A percentile compares a stretch with the other conserved stretches of the same genome.
Evolutionary conservation across 1,140 invertebrate species (phyloP).

Genomic region (Xylocopa sonorina): DNA sequence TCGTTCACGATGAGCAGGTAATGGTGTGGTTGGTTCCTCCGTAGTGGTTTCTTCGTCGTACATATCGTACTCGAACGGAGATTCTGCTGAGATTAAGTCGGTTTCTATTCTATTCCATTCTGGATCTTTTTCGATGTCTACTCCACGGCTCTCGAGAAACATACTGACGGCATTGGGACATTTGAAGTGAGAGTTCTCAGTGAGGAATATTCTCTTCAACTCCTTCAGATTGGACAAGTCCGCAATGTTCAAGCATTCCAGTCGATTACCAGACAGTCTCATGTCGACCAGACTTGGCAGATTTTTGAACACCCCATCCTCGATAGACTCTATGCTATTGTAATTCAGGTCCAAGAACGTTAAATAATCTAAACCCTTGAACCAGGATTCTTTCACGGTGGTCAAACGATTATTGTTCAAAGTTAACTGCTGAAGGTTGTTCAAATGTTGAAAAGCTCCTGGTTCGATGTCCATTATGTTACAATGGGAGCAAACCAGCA

Average conservation of each 20-base stretch:
- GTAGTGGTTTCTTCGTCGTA: conserved; percentile 13
- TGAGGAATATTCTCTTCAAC: conserved; percentile 74
- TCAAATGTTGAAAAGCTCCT: conserved; percentile 66
- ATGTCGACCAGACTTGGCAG: conserved; percentile 72
- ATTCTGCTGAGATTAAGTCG: conserved; percentile 56
- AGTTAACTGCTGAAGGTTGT: conserved; percentile 74
- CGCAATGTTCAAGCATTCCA: conserved; percentile 73
- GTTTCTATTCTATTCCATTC: conserved; percentile 62
- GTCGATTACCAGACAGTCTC: conserved; percentile 75
- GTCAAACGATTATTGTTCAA: conserved; percentile 73
- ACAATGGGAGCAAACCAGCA: conserved; percentile 74
- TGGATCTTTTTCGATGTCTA: conserved; percentile 71
- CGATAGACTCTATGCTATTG: conserved; percentile 74
- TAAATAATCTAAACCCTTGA: conserved; percentile 69
- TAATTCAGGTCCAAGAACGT: conserved; percentile 78
- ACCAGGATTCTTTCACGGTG: conserved; percentile 69
- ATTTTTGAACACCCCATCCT: conserved; percentile 71
- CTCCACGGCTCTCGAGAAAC: conserved; percentile 62
- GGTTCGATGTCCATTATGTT: conserved; percentile 73
- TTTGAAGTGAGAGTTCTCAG: conserved; percentile 74
- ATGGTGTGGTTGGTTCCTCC: background rate
- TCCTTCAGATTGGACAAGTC: conserved; percentile 65
- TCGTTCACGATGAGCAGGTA: conserved; percentile 57
- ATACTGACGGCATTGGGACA: conserved; percentile 73
- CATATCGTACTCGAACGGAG: background rate